These are phyloP conservation scores for Caranx melampygus DNA, from an alignment of 2,113 vertebrate species.

Conservation along the genomic window DNA sequence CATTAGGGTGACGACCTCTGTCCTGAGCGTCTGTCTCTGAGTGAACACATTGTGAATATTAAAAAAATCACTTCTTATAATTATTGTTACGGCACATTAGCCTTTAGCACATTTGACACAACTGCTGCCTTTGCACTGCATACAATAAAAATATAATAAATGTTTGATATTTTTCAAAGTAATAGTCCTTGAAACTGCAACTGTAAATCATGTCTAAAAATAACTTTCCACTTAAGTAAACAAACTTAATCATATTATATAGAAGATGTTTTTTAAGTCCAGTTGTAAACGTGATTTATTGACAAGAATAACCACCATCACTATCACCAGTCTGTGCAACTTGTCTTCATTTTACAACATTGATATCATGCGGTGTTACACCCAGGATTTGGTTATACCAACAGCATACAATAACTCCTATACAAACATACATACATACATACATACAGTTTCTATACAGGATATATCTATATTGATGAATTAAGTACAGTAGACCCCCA, in stretches of 20 bases:
- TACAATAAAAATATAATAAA: too few relatives aligned
- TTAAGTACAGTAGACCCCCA: conserved; percentile 59
- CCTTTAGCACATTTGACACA: too few relatives aligned
- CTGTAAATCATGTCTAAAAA: too few relatives aligned
- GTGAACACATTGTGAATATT: too few relatives aligned
- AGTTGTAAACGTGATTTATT: conserved; percentile 77
- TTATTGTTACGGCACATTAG: too few relatives aligned
- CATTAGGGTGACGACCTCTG: too few relatives aligned
- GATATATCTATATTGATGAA: conserved; percentile 57
- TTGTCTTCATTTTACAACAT: conserved; percentile 70
- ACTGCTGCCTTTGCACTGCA: too few relatives aligned
- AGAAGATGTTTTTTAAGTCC: background rate
- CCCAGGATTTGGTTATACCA: conserved; percentile 59
- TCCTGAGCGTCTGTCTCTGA: too few relatives aligned
- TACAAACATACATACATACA: conserved; percentile 73
- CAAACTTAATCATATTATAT: background rate
- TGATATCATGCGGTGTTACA: conserved; percentile 73
- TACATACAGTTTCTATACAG: conserved; percentile 68
- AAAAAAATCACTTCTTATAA: too few relatives aligned
- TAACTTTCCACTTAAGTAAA: background rate
- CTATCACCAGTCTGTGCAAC: conserved; percentile 47
- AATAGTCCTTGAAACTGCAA: too few relatives aligned
- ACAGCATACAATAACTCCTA: conserved; percentile 71
- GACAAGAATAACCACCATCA: conserved; percentile 65
- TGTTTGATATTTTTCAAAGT: too few relatives aligned